Percentiles rank a stretch among this genome's conserved stretches.
Conservation (phyloP, 1,140 invertebrate genomes). For the Platorchestia sp. region DNA sequence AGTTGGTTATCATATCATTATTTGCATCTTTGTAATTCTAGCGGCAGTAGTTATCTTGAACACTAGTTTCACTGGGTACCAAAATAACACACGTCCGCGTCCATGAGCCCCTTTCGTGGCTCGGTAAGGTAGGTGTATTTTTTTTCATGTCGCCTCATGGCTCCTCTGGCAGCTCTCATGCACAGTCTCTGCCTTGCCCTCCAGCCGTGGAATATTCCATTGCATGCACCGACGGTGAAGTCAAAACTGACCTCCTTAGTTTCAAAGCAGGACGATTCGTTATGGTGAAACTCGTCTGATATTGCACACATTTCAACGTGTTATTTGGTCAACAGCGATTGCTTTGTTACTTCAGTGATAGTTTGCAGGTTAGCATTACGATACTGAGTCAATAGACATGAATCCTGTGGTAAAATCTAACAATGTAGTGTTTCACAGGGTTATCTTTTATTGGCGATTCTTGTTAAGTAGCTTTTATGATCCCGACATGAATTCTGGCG, state of each 20-base stretch:
- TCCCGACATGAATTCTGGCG: background rate
- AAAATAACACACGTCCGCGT: background rate
- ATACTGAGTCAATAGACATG: background rate
- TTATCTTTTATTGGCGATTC: background rate
- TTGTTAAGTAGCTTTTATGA: background rate
- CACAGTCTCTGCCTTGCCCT: background rate
- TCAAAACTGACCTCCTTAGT: background rate
- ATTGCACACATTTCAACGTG: background rate
- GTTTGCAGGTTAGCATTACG: background rate
- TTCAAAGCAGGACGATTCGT: background rate
- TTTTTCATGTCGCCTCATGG: background rate
- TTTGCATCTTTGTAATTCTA: background rate
- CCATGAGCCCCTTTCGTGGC: background rate
- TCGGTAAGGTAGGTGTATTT: background rate
- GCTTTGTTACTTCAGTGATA: background rate
- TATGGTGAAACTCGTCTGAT: background rate
- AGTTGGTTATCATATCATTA: background rate
- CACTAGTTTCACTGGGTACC: background rate
- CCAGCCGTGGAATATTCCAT: background rate
- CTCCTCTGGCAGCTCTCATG: background rate
- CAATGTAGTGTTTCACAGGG: background rate
- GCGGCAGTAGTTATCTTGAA: background rate
- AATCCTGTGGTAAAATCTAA: background rate
- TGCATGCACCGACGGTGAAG: background rate
- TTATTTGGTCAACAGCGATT: background rate